Conservation (phyloP, 2,113 vertebrate species). For the Elanoides forficatus region DNA sequence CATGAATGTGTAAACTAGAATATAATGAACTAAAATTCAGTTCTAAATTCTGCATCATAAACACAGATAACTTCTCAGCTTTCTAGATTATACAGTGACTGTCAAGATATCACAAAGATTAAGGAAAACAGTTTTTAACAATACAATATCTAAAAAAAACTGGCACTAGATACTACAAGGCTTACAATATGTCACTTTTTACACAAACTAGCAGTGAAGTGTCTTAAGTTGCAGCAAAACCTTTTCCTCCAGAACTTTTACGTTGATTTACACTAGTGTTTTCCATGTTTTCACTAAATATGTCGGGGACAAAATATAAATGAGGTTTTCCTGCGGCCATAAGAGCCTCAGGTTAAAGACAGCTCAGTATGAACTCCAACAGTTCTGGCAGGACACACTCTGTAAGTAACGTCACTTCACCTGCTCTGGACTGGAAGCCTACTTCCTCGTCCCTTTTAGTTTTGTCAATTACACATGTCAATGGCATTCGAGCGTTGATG, state of each 20-base stretch:
- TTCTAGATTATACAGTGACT: neutral
- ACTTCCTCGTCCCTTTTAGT: fast-evolving
- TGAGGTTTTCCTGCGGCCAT: neutral
- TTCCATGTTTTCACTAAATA: neutral
- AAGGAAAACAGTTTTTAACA: neutral
- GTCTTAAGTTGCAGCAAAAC: neutral
- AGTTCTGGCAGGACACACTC: neutral
- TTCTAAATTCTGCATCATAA: neutral
- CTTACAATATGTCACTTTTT: neutral
- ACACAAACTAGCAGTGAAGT: neutral
- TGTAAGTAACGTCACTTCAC: neutral
- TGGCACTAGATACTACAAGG: neutral
- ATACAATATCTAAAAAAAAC: fast-evolving
- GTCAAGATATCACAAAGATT: neutral
- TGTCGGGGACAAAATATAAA: neutral
- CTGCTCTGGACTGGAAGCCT: neutral
- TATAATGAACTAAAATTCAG: neutral
- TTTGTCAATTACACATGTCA: neutral
- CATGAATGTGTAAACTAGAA: neutral
- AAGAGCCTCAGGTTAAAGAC: neutral
- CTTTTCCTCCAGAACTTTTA: neutral
- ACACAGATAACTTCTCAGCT: neutral
- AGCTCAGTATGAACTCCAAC: neutral
- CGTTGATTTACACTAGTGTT: neutral
- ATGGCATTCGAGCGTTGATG: fast-evolving